Conservation (phyloP, 2,113 vertebrate genomes). For the Amphiprion percula region DNA sequence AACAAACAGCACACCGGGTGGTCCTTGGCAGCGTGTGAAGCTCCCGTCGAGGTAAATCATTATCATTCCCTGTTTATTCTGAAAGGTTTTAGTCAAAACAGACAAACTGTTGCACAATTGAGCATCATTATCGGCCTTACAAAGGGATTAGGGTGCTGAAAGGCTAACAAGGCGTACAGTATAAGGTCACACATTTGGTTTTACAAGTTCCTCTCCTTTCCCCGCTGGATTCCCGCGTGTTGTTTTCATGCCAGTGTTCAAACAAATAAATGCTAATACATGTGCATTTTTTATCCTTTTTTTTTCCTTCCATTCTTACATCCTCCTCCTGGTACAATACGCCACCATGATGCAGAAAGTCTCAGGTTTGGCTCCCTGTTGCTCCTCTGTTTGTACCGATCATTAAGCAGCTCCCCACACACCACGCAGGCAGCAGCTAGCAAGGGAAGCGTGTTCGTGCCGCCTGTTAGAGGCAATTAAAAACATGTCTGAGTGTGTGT, state of each 20-base stretch:
- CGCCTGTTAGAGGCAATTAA: constrained; percentile 57
- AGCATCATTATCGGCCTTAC: constrained; percentile 1
- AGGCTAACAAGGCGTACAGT: not conserved
- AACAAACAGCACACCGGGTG: not conserved
- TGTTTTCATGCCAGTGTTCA: constrained; percentile 3
- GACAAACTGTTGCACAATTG: constrained; percentile 4
- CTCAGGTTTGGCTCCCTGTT: constrained; percentile 29
- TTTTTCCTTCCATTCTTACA: not conserved
- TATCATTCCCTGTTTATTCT: constrained; percentile 20
- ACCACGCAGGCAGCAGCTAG: constrained; percentile 34
- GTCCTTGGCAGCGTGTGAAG: not conserved
- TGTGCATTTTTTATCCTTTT: constrained; percentile 29
- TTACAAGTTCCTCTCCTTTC: too few relatives aligned
- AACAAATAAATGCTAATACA: constrained; percentile 17
- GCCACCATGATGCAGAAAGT: not conserved
- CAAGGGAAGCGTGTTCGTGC: constrained; percentile 52
- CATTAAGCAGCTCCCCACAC: constrained; percentile 54
- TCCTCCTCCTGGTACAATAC: not conserved
- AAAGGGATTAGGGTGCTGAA: constrained; percentile 9
- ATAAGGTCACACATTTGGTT: not conserved
- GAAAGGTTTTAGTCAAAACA: constrained; percentile 13
- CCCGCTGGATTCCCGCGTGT: not conserved
- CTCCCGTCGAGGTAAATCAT: constrained; percentile 20
- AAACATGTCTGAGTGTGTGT: constrained; percentile 14
- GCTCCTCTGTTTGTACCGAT: constrained; percentile 48